These are phyloP conservation scores for Augiades crinisus DNA, from an alignment of 2,888 invertebrate species.

Conservation along the genomic window DNA sequence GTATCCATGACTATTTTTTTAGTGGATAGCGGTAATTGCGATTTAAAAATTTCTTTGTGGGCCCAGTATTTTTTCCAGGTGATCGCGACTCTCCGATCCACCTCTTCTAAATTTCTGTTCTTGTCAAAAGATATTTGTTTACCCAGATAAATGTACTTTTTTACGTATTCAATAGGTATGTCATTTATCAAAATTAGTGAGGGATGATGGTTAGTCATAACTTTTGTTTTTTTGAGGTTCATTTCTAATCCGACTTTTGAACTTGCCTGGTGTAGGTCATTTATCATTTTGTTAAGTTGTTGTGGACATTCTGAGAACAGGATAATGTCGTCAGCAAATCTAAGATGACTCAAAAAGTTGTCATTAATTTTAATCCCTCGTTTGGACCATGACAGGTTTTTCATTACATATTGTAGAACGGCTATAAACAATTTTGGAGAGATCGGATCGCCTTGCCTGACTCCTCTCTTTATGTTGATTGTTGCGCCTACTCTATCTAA, in stretches of 20 bases:
- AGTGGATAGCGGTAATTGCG: not conserved
- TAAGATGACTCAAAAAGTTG: slow-evolving; percentile 12
- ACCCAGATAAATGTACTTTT: not conserved
- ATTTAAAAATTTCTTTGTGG: slow-evolving; percentile 24
- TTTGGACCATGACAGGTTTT: slow-evolving; percentile 12
- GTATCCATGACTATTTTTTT: slow-evolving; percentile 13
- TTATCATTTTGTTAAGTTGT: slow-evolving; percentile 22
- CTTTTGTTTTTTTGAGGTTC: slow-evolving; percentile 7
- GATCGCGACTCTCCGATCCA: not conserved
- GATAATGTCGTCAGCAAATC: slow-evolving; percentile 23
- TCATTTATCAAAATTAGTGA: not conserved
- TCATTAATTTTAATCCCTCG: slow-evolving; percentile 19
- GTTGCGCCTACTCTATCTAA: slow-evolving; percentile 20
- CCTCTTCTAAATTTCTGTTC: not conserved
- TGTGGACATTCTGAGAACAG: slow-evolving; percentile 8
- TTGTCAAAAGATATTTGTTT: not conserved
- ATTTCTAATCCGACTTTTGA: slow-evolving; percentile 9
- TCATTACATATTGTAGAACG: slow-evolving; percentile 16
- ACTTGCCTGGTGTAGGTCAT: slow-evolving; percentile 10
- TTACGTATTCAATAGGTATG: not conserved
- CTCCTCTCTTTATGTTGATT: slow-evolving; percentile 21
- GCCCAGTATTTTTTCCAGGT: slow-evolving; percentile 9
- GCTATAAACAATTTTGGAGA: slow-evolving; percentile 27
- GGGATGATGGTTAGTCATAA: slow-evolving; percentile 10
- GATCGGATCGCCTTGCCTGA: slow-evolving; percentile 26